Evolutionary conservation across 2,113 vertebrate species (phyloP).

Genomic region (Siniperca chuatsi): DNA sequence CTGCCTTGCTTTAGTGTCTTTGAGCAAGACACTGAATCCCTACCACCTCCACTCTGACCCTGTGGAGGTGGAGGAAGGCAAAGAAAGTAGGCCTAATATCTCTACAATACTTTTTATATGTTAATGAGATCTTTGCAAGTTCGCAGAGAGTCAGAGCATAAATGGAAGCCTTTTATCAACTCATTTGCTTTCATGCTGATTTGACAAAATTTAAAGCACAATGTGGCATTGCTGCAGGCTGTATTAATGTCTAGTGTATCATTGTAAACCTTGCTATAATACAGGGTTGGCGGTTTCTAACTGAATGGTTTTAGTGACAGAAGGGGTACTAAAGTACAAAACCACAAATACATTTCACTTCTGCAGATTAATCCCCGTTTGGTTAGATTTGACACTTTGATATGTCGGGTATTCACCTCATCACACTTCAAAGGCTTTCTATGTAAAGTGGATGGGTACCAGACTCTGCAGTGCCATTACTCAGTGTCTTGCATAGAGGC

Average conservation of each 20-base stretch:
- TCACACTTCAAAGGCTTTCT: constrained; percentile 32
- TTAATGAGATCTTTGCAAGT: too few species aligned
- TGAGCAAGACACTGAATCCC: not conserved
- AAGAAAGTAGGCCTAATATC: too few species aligned
- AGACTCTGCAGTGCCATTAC: not conserved
- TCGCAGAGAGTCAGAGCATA: not conserved
- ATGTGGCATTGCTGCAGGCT: not conserved
- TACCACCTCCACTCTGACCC: not conserved
- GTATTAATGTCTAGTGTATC: not conserved
- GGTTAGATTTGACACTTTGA: constrained; percentile 26
- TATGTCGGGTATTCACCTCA: not conserved
- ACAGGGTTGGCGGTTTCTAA: not conserved
- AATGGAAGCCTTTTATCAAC: not conserved
- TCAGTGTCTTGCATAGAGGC: not conserved
- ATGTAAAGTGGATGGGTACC: not conserved
- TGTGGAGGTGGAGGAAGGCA: not conserved
- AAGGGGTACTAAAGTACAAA: not conserved
- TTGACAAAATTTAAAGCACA: not conserved
- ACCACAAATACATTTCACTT: too few species aligned
- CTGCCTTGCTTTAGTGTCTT: not conserved
- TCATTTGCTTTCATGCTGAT: not conserved
- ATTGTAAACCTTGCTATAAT: not conserved
- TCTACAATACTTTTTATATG: too few species aligned
- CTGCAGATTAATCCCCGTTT: constrained; percentile 25
- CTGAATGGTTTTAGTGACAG: not conserved